Evolutionary conservation across 1,140 invertebrate species (phyloP).

Genomic region (Glossosoma conforme): DNA sequence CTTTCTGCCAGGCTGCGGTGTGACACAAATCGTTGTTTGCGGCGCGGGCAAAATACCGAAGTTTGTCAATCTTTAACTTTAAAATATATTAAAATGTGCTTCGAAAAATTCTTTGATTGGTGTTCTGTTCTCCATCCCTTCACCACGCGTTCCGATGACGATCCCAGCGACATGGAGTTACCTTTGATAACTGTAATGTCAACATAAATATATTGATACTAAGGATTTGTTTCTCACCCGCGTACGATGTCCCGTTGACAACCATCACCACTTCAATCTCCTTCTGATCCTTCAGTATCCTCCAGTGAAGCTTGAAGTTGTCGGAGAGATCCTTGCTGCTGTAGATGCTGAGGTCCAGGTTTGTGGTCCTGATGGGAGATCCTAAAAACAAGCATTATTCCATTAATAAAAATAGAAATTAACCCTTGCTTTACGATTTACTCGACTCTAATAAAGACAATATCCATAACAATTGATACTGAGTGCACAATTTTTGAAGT

Average conservation of each 20-base stretch:
- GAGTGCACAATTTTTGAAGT: no score
- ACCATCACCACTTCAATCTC: constrained; percentile 83
- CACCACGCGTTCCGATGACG: no score
- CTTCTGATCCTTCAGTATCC: constrained; percentile 69
- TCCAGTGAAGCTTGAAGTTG: constrained; percentile 75
- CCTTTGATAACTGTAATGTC: no score
- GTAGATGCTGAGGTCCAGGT: constrained; percentile 64
- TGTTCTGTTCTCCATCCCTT: no score
- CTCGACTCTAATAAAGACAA: no score
- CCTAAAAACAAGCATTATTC: constrained; percentile 54
- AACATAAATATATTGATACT: not conserved
- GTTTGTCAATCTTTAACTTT: not conserved
- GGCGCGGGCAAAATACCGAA: not conserved
- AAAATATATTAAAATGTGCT: not conserved
- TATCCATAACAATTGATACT: no score
- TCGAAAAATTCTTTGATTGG: no score
- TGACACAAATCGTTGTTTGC: no score
- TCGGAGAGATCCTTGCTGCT: constrained; percentile 64
- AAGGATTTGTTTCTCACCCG: constrained; percentile 45
- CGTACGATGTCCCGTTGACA: constrained; percentile 79
- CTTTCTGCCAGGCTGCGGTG: no score
- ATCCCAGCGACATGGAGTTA: no score
- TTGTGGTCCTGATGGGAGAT: constrained; percentile 59
- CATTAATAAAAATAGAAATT: no score
- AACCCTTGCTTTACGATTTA: no score